Evolutionary conservation across 2,797 vertebrate genomes (phyloP).

Genomic region (Cygnus olor): DNA sequence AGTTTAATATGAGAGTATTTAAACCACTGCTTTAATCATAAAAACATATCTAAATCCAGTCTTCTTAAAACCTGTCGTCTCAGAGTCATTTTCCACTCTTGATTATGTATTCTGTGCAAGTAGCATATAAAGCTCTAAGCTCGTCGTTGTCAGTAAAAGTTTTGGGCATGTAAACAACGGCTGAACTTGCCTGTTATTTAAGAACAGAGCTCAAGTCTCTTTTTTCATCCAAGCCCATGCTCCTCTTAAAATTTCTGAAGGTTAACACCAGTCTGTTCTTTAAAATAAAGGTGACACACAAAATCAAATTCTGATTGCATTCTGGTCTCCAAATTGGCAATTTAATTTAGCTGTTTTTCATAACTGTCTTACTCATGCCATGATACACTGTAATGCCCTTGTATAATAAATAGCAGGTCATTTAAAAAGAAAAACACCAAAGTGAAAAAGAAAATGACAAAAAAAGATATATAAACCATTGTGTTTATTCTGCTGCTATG

Average conservation of each 20-base stretch:
- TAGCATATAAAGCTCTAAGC: background rate
- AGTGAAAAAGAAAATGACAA: background rate
- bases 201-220: conserved; percentile 14
- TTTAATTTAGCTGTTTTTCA: conserved; percentile 22
- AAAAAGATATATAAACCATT: background rate
- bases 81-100: conserved; percentile 18
- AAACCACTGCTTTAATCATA: background rate
- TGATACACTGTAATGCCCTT: background rate
- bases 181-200: conserved; percentile 43
- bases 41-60: background rate
- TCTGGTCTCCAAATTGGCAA: conserved; percentile 5
- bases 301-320: conserved; percentile 36
- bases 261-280: conserved; percentile 10
- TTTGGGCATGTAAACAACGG: conserved; percentile 45
- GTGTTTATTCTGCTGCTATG: background rate
- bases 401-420: conserved; percentile 34
- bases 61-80: background rate
- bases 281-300: background rate
- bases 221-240: conserved; percentile 13
- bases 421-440: conserved; percentile 2
- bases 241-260: conserved; percentile 34
- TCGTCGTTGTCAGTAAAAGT: conserved; percentile 44
- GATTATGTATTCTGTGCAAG: conserved; percentile 23
- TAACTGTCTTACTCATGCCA: conserved; percentile 12
- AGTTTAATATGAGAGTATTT: background rate